Evolutionary conservation across 2,797 vertebrate genomes (phyloP), one percentile per base, ranked within the genome.

Genomic region (Eptatretus atami): DNA sequence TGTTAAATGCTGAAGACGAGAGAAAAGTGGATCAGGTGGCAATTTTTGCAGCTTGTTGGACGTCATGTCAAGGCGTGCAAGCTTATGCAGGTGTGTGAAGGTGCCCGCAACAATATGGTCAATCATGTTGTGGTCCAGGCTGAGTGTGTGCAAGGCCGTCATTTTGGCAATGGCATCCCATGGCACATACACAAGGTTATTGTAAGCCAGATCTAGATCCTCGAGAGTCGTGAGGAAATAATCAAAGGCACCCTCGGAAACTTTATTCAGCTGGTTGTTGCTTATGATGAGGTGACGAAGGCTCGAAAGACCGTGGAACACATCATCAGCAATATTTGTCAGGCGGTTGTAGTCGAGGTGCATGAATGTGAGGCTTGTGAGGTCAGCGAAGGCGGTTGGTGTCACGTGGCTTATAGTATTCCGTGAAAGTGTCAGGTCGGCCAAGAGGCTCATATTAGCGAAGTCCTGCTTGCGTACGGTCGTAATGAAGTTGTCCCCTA

Each of bases 401-500:
- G 76, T 72, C 74, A 88, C 79, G 64, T 83, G 79, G 70, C 82
- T 83, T 75, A 88, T 85, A 70, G 84, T 86, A 73, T 88, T 88
- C 6, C 83, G 77, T 1, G 82, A 83, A 65, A 88, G 75, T 1
- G 82, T 86, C 71, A 88, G 75, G 68, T 86, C 82, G 70, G 86
- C 81, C 73, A 87, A 78, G 68, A 81, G 82, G 13, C 80, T 81
- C 84, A 87, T 87, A 75, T 87, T 87, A 73, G 84, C 81, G 52
- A 87, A 83, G 77, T 86, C 83, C 0, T 78, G 57, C 25, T 25
- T n/a, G 57, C 57, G 57, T 71, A 96, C 78, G 67, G 77, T 93
- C 52, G 90, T 95, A 72, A 96, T 79, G 73, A 95, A 96, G 78
- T 96, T 96, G 78, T 96, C 90, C 25, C 86, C 88, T 74, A 96